Evolutionary conservation across 2,888 invertebrate species (phyloP), one percentile per base, ranked within the genome.

Genomic region (Resseliella maxima): DNA sequence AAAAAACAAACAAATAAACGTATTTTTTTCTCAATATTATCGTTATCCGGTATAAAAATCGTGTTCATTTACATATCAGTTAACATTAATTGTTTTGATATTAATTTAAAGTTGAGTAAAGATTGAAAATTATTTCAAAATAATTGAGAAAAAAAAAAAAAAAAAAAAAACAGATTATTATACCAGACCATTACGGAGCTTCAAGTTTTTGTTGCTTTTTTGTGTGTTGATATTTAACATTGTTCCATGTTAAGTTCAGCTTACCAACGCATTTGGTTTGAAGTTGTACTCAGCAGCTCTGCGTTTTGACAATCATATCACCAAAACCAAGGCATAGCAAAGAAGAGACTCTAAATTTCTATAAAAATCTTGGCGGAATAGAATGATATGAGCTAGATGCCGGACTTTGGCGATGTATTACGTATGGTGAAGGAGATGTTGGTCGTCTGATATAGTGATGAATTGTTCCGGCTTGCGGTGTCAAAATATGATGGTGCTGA

Each of bases 341-440:
- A 90, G 90, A 90, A 90, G 90, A 91, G 89, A 91, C 89, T 89
- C 89, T 89, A 90, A 91, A 89, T 89, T 90, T 91, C 90, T 91
- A 91, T 91, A 91, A 91, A 89, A 90, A 91, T 89, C 91, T 89
- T 88, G 91, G 91, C 89, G 90, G 90, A 88, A 90, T 90, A 87
- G 91, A 90, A 89, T 91, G 90, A 88, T 90, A 90, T 89, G 90
- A 89, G 89, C 90, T 86, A 86, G 87, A 86, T 45, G 81, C 87
- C 86, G 87, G 88, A 38, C 89, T 90, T 88, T 90, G 91, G 85
- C 90, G 90, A 87, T 90, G 88, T 85, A 91, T 89, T 87, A 90
- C 91, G 88, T 90, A 91, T 88, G 91, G 91, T 87, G 91, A 91
- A 87, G 91, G 91, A 87, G 91, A 86, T 36, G 83, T 90, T 46